phyloP scores from a whole-genome alignment of 2,888 invertebrate species.

The Penaeus monodon region DNA sequence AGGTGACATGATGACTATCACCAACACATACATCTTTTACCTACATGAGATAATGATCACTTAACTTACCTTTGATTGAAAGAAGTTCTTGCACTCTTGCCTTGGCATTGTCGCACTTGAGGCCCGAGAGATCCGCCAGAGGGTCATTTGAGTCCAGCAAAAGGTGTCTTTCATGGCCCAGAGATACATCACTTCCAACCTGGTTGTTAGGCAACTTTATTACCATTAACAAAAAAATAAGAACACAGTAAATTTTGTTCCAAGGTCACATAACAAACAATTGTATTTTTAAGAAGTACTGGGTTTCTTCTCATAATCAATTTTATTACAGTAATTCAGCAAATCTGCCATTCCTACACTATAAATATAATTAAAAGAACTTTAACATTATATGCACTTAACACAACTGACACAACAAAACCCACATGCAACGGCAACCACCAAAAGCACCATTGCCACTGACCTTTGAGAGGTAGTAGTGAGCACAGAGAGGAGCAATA shows the following conservation, averaged over 20 bases:
- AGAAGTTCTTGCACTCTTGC: slow-evolving; percentile 63
- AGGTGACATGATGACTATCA: neutral
- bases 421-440: neutral
- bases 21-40: neutral
- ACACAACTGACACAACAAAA: neutral
- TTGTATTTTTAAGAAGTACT: no score
- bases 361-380: neutral
- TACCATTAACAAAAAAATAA: neutral
- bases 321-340: no score
- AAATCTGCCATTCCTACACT: no score
- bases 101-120: slow-evolving; percentile 62
- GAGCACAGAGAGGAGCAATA: slow-evolving; percentile 47
- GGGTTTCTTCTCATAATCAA: no score
- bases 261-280: neutral
- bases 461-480: slow-evolving; percentile 60
- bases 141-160: slow-evolving; percentile 60
- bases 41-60: neutral
- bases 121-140: slow-evolving; percentile 58
- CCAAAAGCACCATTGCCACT: neutral
- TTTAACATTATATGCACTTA: neutral
- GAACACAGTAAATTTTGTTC: neutral
- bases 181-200: slow-evolving; percentile 50
- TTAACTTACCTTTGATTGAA: slow-evolving; percentile 58
- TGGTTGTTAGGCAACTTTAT: neutral
- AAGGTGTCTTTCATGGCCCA: slow-evolving; percentile 48